These are phyloP conservation scores for Umimayanthus kanabou DNA, from an alignment of 92 coral and sea anemone genomes.

Conservation along the genomic window DNA sequence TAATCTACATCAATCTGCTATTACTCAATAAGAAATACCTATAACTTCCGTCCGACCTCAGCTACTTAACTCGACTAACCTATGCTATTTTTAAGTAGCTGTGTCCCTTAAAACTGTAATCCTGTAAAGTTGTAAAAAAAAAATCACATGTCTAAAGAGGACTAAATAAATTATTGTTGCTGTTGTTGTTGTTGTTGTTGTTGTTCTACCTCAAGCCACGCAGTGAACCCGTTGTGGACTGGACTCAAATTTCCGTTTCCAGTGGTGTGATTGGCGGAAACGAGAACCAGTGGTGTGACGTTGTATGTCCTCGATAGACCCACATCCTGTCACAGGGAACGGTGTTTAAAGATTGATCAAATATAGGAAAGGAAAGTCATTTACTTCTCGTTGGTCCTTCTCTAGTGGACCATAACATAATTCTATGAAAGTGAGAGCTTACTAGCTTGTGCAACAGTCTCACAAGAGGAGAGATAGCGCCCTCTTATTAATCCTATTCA, in stretches of 20 bases:
- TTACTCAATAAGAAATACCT: no score
- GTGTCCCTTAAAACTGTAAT: no score
- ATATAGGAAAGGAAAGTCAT: neutral
- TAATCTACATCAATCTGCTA: no score
- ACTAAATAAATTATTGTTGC: no score
- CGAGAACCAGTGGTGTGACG: slow-evolving; percentile 8
- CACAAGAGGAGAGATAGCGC: neutral
- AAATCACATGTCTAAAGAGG: no score
- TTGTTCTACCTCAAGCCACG: slow-evolving; percentile 42
- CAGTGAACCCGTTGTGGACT: slow-evolving; percentile 35
- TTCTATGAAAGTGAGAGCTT: neutral
- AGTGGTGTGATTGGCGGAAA: slow-evolving; percentile 25
- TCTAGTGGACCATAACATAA: neutral
- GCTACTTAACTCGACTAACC: no score
- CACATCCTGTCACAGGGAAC: slow-evolving; percentile 20
- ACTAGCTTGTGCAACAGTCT: neutral
- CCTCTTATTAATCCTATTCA: neutral
- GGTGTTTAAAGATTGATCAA: neutral
- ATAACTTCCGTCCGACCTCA: no score
- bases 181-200: no score
- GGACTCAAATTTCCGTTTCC: slow-evolving; percentile 30
- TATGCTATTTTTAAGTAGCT: no score
- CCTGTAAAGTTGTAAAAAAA: no score
- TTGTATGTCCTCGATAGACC: slow-evolving; percentile 17
- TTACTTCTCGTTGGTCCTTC: no score